phyloP scores from a whole-genome alignment of 2,888 invertebrate species.

The Aleiodes testaceus region DNA sequence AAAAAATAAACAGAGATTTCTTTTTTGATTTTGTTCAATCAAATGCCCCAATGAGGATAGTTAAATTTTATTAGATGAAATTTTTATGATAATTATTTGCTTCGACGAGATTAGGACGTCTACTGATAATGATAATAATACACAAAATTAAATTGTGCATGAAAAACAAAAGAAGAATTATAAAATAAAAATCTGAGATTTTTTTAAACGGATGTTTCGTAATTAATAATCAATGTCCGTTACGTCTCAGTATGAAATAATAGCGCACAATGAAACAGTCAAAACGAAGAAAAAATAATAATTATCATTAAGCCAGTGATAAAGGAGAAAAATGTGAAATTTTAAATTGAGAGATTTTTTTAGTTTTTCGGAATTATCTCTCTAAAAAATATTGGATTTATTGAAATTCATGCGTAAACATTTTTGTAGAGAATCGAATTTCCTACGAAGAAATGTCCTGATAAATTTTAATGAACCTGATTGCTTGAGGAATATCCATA shows the following conservation, averaged over 20 bases:
- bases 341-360: too few species aligned
- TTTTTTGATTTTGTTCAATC: too few species aligned
- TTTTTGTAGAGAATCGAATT: too few species aligned
- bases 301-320: neutral
- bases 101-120: constrained; percentile 13
- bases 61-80: too few species aligned
- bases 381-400: too few species aligned
- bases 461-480: too few species aligned
- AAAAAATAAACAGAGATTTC: neutral
- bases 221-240: neutral
- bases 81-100: neutral
- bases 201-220: too few species aligned
- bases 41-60: too few species aligned
- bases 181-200: neutral
- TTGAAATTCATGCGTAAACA: too few species aligned
- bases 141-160: neutral
- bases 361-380: too few species aligned
- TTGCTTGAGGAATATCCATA: too few species aligned
- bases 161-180: neutral
- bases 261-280: constrained; percentile 12
- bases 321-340: neutral
- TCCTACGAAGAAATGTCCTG: too few species aligned
- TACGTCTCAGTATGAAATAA: constrained; percentile 5
- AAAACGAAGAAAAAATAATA: constrained; percentile 2
- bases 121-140: neutral